Evolutionary conservation across 2,797 vertebrate genomes (phyloP).

Genomic region (Danio tinwini): DNA sequence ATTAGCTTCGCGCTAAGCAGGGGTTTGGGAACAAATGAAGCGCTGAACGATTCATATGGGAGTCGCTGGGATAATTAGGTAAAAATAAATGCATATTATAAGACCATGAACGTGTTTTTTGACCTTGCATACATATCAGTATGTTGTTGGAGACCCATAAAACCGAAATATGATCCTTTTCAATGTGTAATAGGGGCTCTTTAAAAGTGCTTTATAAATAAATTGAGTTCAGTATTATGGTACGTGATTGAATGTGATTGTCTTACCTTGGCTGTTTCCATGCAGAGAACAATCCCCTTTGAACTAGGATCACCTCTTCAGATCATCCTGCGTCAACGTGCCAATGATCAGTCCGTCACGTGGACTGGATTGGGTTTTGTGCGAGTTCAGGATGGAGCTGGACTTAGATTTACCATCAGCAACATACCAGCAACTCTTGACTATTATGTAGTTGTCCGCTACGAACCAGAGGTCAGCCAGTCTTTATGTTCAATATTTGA

Average conservation of each 20-base stretch:
- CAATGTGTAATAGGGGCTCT: too few species aligned
- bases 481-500: neutral
- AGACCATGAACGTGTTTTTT: too few species aligned
- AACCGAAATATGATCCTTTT: too few species aligned
- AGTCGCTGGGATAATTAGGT: too few species aligned
- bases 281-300: conserved; percentile 65
- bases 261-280: neutral
- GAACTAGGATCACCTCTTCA: conserved; percentile 66
- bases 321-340: conserved; percentile 75
- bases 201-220: too few species aligned
- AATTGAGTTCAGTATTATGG: neutral
- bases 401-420: conserved; percentile 82
- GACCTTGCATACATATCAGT: too few species aligned
- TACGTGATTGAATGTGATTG: neutral
- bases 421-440: conserved; percentile 81
- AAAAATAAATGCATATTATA: too few species aligned
- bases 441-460: conserved; percentile 82
- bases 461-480: conserved; percentile 82
- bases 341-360: conserved; percentile 63
- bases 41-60: too few species aligned
- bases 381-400: conserved; percentile 73
- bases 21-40: too few species aligned
- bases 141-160: too few species aligned
- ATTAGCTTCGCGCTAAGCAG: too few species aligned
- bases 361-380: conserved; percentile 87